A percentile compares a stretch with the other conserved stretches of the same genome.
Evolutionary conservation across 2,888 invertebrate genomes (phyloP).

Genomic region (Timema podura): DNA sequence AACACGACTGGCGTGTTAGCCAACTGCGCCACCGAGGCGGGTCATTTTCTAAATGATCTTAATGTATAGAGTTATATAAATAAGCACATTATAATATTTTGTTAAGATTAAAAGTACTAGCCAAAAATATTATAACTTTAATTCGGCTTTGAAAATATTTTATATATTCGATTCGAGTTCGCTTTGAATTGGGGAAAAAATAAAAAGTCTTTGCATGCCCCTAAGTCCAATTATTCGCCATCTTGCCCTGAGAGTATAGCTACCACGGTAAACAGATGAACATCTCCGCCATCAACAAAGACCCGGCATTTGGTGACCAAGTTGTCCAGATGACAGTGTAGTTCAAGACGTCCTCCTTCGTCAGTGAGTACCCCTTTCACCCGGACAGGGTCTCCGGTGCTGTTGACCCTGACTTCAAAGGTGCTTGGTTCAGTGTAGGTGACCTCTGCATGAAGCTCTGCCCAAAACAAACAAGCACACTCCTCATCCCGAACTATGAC

Average conservation of each 20-base stretch:
- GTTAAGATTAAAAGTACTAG: too few relatives aligned
- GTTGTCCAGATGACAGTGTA: slow-evolving; percentile 46
- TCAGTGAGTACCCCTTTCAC: slow-evolving; percentile 19
- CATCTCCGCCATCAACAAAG: slow-evolving; percentile 51
- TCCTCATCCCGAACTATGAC: background rate
- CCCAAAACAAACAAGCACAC: background rate
- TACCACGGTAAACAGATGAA: slow-evolving; percentile 65
- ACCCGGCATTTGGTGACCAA: slow-evolving; percentile 53
- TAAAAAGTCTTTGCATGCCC: too few relatives aligned
- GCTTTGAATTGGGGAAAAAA: too few relatives aligned
- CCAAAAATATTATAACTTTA: too few relatives aligned
- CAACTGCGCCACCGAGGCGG: too few relatives aligned
- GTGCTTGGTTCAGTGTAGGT: slow-evolving; percentile 12
- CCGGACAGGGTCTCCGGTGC: background rate
- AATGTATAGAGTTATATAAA: too few relatives aligned
- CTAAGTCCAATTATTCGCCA: too few relatives aligned
- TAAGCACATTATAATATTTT: too few relatives aligned
- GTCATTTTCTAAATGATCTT: too few relatives aligned
- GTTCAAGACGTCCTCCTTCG: slow-evolving; percentile 28
- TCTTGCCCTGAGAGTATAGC: slow-evolving; percentile 27
- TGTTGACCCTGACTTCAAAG: slow-evolving; percentile 14
- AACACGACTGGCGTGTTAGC: too few relatives aligned
- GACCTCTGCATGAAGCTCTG: slow-evolving; percentile 17
- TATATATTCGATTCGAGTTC: too few relatives aligned
- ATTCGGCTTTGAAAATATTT: too few relatives aligned